These are phyloP conservation scores for Oryzias sinensis DNA, from an alignment of 2,797 vertebrate genomes.

Conservation along the genomic window DNA sequence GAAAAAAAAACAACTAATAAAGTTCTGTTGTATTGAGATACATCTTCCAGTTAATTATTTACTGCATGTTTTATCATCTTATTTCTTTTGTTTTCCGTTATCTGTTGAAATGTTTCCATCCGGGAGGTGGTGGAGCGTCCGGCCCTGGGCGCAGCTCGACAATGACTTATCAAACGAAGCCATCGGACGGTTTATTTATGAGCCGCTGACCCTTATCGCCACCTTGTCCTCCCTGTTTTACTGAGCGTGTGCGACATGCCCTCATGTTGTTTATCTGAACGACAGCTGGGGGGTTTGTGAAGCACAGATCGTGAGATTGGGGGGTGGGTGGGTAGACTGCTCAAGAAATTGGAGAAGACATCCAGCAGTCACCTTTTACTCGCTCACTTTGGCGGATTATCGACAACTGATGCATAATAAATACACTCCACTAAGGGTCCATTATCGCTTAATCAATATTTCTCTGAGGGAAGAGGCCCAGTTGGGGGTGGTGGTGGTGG, in stretches of 20 bases:
- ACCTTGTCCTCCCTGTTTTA: slow-evolving; percentile 56
- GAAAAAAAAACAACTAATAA: too few relatives aligned
- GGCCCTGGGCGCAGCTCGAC: not conserved
- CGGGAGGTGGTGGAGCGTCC: not conserved
- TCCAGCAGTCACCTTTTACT: slow-evolving; percentile 84
- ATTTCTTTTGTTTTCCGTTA: not conserved
- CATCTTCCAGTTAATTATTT: not conserved
- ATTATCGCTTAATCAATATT: slow-evolving; percentile 87
- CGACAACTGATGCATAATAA: slow-evolving; percentile 88
- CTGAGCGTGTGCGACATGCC: slow-evolving; percentile 61
- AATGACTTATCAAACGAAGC: slow-evolving; percentile 17
- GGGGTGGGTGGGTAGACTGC: slow-evolving; percentile 17
- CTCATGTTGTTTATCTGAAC: slow-evolving; percentile 59
- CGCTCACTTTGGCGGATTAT: slow-evolving; percentile 82
- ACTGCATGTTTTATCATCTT: not conserved
- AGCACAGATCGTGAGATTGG: slow-evolving; percentile 9
- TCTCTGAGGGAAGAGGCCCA: slow-evolving; percentile 57
- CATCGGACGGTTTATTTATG: slow-evolving; percentile 31
- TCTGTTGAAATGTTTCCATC: too few relatives aligned
- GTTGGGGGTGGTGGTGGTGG: slow-evolving; percentile 25
- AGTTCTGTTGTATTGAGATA: not conserved
- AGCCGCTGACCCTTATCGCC: slow-evolving; percentile 58
- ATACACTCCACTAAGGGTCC: slow-evolving; percentile 88
- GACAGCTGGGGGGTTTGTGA: slow-evolving; percentile 38
- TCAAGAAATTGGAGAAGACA: slow-evolving; percentile 78